Base-by-base conservation (phyloP, 1,140 invertebrate genomes). In the Drosophila persimilis region DNA sequence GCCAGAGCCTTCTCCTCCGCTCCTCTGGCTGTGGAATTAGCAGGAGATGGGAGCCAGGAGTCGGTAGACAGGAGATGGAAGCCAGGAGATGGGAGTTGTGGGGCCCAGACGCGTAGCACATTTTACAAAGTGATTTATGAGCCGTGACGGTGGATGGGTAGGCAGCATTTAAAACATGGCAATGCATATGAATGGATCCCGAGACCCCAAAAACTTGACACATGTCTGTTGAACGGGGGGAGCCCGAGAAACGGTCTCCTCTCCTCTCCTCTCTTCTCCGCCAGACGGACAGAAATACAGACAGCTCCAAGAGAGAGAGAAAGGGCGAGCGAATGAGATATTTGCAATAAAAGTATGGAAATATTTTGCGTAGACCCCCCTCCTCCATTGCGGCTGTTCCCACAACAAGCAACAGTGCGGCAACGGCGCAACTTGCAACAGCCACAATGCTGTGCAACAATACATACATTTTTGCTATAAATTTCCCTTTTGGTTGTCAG, bases 281-380 rank as follows among this genome's bases (percentile, higher is more conserved):
- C 7, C 11, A 39, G 35, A 39, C 35, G 13, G 11, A 39, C 31
- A 35, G 31, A 35, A 35, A 11, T 9, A 35, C 31, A 35, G 31
- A 35, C 8, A 35, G 31, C 2, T 11, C n/a, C 20, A 13, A 20
- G 24, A 35, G 29, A 39, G 20, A 44, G 31, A 17, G 31, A 22
- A 46, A 31, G 24, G 53, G 58, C 69, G 59, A 56, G 26, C 54
- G 43, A 13, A 11, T 39, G 55, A 80, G 78, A 85, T 86, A 86
- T 84, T 81, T 88, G 83, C 81, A 86, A 86, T 86, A 86, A 86
- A 86, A 88, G 83, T 74, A 86, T 67, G 80, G 46, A 85, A 85
- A 86, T 85, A 86, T 80, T 80, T 80, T 81, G 76, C 80, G 65
- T 85, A 79, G 47, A 83, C 64, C 9, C n/a, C 17, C 3, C 15